phyloP scores from a whole-genome alignment of 53 echinoderm and acorn worm species.

The Luidia sarsii region DNA sequence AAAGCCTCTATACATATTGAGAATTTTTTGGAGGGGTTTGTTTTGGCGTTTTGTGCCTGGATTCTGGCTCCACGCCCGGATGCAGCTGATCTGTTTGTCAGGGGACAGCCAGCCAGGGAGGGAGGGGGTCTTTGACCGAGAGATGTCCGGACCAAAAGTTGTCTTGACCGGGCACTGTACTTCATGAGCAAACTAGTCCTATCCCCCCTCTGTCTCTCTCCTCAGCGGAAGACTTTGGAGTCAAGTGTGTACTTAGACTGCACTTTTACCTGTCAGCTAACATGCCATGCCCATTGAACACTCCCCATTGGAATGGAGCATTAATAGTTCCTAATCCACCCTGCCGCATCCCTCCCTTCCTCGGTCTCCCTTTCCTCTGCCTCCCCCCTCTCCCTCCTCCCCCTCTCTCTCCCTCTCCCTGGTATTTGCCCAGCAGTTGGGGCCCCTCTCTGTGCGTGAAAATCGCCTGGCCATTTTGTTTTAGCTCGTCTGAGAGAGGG shows the following conservation, averaged over 20 bases:
- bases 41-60: too few relatives aligned
- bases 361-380: background rate
- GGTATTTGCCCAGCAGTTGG: slow-evolving; percentile 6
- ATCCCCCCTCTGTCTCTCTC: background rate
- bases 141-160: slow-evolving; percentile 1
- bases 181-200: background rate
- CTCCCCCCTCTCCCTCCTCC: background rate
- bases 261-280: slow-evolving; percentile 39
- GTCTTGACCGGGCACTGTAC: slow-evolving; percentile 41
- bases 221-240: slow-evolving; percentile 19
- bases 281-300: slow-evolving; percentile 8
- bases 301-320: slow-evolving; percentile 26
- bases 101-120: too few relatives aligned
- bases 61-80: too few relatives aligned
- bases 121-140: background rate
- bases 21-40: too few relatives aligned
- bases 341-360: background rate
- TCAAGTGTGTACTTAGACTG: slow-evolving; percentile 34
- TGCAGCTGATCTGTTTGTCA: too few relatives aligned
- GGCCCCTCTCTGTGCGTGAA: background rate
- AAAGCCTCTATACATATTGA: too few relatives aligned
- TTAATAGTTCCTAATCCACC: slow-evolving; percentile 38
- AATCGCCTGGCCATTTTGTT: slow-evolving; percentile 23
- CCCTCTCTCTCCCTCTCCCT: background rate
- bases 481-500: slow-evolving; percentile 21